A percentile compares a stretch with the other conserved stretches of the same genome.
Conservation (phyloP, 2,888 invertebrate genomes). For the Clivina fossor region DNA sequence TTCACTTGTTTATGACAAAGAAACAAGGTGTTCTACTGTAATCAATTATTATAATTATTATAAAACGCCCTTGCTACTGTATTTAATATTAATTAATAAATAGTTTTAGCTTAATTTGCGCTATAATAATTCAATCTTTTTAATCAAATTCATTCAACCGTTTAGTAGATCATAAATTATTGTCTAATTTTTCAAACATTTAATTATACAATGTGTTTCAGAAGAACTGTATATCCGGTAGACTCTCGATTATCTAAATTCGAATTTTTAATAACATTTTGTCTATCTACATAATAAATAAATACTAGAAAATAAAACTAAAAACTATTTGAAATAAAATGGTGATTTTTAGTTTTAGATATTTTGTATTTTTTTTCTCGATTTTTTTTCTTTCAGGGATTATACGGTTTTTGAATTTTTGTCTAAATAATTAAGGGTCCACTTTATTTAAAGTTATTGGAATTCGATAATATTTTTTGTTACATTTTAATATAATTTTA, state of each 20-base stretch:
- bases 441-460: too few relatives aligned
- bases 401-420: not conserved
- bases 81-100: conserved; percentile 24
- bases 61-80: conserved; percentile 23
- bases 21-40: conserved; percentile 19
- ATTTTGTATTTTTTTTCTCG: too few relatives aligned
- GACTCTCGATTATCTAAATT: not conserved
- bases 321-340: not conserved
- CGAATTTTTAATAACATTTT: too few relatives aligned
- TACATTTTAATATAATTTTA: not conserved
- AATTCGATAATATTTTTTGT: not conserved
- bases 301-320: not conserved
- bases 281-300: too few relatives aligned
- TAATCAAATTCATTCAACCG: conserved; percentile 14
- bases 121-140: conserved; percentile 22
- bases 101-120: conserved; percentile 13
- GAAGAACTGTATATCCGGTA: conserved; percentile 5
- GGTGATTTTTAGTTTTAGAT: too few relatives aligned
- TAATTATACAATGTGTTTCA: conserved; percentile 25
- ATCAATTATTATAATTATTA: conserved; percentile 21
- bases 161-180: conserved; percentile 18
- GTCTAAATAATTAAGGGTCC: not conserved
- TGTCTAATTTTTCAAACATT: conserved; percentile 24
- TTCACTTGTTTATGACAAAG: conserved; percentile 10
- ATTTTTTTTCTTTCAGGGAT: too few relatives aligned